Evolutionary conservation across 2,797 vertebrate species (phyloP).

Genomic region (Acipenser oxyrinchus): DNA sequence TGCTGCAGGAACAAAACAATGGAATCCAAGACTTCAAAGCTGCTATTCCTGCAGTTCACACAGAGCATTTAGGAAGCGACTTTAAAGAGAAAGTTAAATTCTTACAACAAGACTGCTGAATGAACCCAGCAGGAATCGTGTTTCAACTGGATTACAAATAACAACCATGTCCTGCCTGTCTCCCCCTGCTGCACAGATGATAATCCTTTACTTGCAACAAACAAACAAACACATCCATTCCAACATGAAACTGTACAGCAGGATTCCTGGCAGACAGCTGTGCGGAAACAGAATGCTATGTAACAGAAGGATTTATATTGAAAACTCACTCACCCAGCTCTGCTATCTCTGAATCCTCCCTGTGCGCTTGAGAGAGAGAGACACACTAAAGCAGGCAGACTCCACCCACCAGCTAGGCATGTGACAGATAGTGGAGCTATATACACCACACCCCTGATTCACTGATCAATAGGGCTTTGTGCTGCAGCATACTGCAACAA

Average conservation of each 20-base stretch:
- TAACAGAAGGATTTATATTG: background rate
- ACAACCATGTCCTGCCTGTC: too few relatives aligned
- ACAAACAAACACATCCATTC: background rate
- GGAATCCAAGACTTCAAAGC: too few relatives aligned
- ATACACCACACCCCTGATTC: slow-evolving; percentile 55
- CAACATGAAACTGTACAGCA: background rate
- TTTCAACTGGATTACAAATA: too few relatives aligned
- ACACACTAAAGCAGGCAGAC: slow-evolving; percentile 34
- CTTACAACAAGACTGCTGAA: too few relatives aligned
- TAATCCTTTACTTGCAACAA: background rate
- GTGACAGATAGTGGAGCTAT: slow-evolving; percentile 43
- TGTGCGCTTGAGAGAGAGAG: slow-evolving; percentile 58
- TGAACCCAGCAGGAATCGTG: too few relatives aligned
- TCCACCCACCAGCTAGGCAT: slow-evolving; percentile 50
- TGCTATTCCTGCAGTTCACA: too few relatives aligned
- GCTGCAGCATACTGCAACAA: slow-evolving; percentile 13
- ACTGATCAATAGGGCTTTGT: slow-evolving; percentile 44
- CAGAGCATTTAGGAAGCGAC: too few relatives aligned
- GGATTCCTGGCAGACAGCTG: slow-evolving; percentile 27
- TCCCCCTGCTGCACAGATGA: too few relatives aligned
- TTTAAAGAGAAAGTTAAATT: too few relatives aligned
- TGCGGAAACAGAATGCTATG: slow-evolving; percentile 5
- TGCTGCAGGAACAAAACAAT: too few relatives aligned
- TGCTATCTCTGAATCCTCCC: slow-evolving; percentile 51
- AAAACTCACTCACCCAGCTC: slow-evolving; percentile 34